phyloP scores from a whole-genome alignment of 2,797 vertebrate genomes.

The Rhynchotus rufescens region DNA sequence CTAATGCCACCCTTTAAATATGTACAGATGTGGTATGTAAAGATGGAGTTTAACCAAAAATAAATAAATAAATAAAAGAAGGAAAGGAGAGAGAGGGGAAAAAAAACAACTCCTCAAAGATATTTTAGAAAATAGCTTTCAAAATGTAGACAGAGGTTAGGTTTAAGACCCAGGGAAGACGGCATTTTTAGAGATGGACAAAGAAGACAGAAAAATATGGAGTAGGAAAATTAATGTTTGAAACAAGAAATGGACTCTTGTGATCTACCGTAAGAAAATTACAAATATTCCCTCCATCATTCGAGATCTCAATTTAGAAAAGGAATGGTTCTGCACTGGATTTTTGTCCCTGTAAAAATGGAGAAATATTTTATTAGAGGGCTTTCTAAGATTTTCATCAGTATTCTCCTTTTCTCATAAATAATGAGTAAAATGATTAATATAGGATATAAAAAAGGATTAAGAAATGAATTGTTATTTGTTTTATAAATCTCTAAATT shows the following conservation, averaged over 20 bases:
- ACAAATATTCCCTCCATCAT: not conserved
- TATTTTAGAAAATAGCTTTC: not conserved
- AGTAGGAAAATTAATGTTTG: not conserved
- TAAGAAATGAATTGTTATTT: not conserved
- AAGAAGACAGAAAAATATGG: not conserved
- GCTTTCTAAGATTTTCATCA: not conserved
- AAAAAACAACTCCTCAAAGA: not conserved
- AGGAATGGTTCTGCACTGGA: not conserved
- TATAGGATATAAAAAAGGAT: not conserved
- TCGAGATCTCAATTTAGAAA: not conserved
- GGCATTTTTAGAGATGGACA: not conserved
- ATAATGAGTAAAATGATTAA: not conserved
- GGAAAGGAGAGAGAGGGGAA: not conserved
- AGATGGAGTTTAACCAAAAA: slow-evolving; percentile 41
- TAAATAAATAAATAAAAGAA: not conserved
- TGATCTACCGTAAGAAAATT: not conserved
- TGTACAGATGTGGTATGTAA: not conserved
- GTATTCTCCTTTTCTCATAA: not conserved
- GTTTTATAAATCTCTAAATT: not conserved
- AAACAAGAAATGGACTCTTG: not conserved
- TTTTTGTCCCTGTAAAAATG: not conserved
- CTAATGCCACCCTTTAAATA: slow-evolving; percentile 21
- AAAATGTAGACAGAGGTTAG: not conserved
- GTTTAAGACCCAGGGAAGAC: not conserved
- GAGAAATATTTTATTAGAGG: not conserved